Conservation (phyloP, 2,888 invertebrate species). For the Trichacis sp. region DNA sequence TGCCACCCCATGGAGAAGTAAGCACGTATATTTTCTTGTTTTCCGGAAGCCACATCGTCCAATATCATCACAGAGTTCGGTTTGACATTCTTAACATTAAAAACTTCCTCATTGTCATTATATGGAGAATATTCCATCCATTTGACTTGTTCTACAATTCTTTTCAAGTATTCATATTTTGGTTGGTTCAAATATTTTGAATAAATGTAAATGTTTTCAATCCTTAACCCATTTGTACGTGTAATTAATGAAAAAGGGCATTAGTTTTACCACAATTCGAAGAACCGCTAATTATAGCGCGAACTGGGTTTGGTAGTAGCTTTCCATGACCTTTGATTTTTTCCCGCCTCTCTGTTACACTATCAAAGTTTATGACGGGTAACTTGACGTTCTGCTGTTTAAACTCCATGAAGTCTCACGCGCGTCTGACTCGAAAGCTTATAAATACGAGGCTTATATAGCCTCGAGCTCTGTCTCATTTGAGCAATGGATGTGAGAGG, state of each 20-base stretch:
- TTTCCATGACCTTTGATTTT: constrained; percentile 11
- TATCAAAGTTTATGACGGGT: too few species aligned
- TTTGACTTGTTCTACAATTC: constrained; percentile 41
- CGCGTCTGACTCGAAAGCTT: not conserved
- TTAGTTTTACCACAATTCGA: constrained; percentile 64
- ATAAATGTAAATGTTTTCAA: constrained; percentile 63
- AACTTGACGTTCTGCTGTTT: too few species aligned
- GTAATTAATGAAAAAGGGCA: constrained; percentile 54
- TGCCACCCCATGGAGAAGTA: too few species aligned
- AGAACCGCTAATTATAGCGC: too few species aligned
- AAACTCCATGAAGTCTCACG: too few species aligned
- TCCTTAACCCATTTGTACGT: constrained; percentile 56
- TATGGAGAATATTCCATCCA: constrained; percentile 16
- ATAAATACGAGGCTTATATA: not conserved
- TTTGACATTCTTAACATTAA: not conserved
- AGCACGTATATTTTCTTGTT: constrained; percentile 38
- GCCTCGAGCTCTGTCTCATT: not conserved
- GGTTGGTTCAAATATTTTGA: constrained; percentile 54
- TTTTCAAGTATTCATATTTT: constrained; percentile 49
- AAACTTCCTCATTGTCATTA: constrained; percentile 9
- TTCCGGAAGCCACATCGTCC: constrained; percentile 61
- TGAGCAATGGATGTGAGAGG: not conserved
- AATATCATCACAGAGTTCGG: too few species aligned
- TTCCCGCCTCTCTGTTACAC: too few species aligned
- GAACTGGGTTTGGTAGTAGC: constrained; percentile 32